These are phyloP conservation scores for Lasioglossum baleicum DNA, from an alignment of 1,140 invertebrate genomes.

Conservation along the genomic window DNA sequence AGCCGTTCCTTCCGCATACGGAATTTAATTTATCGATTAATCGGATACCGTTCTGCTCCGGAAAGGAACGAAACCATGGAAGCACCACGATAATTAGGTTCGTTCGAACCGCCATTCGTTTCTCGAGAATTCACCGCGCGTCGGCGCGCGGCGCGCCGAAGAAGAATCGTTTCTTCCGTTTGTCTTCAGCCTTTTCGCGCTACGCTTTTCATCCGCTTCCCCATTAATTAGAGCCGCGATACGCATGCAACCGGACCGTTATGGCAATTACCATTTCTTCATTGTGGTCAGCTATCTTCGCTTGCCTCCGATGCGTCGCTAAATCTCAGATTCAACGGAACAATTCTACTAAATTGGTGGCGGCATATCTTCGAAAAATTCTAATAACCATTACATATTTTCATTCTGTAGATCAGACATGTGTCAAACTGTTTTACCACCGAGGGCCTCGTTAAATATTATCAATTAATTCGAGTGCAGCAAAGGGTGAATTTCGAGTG, in stretches of 20 bases:
- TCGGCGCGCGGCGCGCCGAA: background rate
- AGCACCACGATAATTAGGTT: slow-evolving; percentile 28
- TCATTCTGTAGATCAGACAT: too few relatives aligned
- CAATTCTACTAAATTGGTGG: too few relatives aligned
- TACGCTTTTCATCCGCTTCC: slow-evolving; percentile 10
- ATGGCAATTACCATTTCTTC: slow-evolving; percentile 6
- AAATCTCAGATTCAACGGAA: too few relatives aligned
- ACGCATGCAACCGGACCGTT: background rate
- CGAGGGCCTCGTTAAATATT: too few relatives aligned
- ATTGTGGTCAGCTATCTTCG: background rate
- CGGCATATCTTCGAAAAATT: too few relatives aligned
- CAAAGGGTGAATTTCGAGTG: too few relatives aligned
- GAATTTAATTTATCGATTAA: slow-evolving; percentile 46
- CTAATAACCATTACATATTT: too few relatives aligned
- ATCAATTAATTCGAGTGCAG: too few relatives aligned
- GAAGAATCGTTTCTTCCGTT: slow-evolving; percentile 2
- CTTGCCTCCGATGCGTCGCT: background rate
- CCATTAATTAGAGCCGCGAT: slow-evolving; percentile 26
- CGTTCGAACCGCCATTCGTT: slow-evolving; percentile 22
- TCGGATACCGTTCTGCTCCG: slow-evolving; percentile 44
- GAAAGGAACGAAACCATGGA: slow-evolving; percentile 40
- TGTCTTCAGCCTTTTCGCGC: background rate
- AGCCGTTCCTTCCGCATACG: slow-evolving; percentile 27
- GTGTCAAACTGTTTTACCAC: too few relatives aligned
- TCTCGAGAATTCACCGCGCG: slow-evolving; percentile 17